Evolutionary conservation across 2,888 invertebrate genomes (phyloP), one percentile per base, ranked within the genome.

Genomic region (Tetragonisca angustula): DNA sequence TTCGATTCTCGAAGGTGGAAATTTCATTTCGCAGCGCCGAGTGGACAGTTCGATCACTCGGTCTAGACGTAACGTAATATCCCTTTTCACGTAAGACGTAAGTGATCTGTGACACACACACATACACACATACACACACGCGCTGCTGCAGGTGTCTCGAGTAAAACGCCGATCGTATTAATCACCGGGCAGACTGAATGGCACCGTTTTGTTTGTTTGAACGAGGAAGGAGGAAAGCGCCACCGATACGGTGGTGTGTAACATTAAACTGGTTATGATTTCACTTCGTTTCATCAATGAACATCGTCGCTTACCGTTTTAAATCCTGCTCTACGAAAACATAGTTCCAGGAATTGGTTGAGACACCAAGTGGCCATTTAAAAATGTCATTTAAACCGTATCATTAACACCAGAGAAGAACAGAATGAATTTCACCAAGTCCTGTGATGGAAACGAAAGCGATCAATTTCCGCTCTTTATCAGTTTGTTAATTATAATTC

Each of bases 101-200:
- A 70, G 72, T n/a, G 52, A 59, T 27, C 17, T 5, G 21, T 43
- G 43, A 36, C 17, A 43, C 43, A 36, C 43, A 43, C 43, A 43
- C 9, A 43, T 9, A 1, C 43, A 9, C 43, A 43, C 9, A 9
- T 0, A 43, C 9, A 3, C 24, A 27, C 52, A n/a, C n/a, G 4
- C 15, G 15, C 6, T 15, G 3, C 6, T 1, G 27, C 6, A 17
- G 52, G 27, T 27, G 71, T 9, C 24, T 56, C n/a, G n/a, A 32
- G n/a, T 32, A 50, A 69, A 64, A 64, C 69, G 24, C 15, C 64
- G 17, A 36, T 21, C 59, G 27, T 52, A 76, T 81, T 76, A 73
- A 72, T 83, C 76, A 76, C 21, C 72, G 52, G 43, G 9, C 56
- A 64, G 62, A 81, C 64, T 59, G 62, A 50, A 61, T n/a, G 49